Conservation (phyloP, 2,113 vertebrate genomes). For the Ondatra zibethicus region DNA sequence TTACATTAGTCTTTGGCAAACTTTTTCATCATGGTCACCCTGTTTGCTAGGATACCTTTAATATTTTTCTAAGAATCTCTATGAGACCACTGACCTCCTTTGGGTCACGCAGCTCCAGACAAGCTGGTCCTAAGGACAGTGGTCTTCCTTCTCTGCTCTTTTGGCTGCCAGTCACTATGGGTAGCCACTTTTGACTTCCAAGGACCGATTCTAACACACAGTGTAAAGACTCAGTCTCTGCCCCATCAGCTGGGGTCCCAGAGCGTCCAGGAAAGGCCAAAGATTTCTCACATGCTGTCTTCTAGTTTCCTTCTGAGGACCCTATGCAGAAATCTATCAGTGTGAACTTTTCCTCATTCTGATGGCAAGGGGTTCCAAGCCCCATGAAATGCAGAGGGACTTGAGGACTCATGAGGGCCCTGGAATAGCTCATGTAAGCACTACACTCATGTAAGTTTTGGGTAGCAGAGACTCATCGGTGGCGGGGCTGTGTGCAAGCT, state of each 20-base stretch:
- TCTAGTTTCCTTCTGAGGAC: neutral
- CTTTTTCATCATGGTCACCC: neutral
- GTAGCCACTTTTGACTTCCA: neutral
- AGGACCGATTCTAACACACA: fast-evolving
- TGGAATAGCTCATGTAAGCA: neutral
- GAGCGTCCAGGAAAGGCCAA: neutral
- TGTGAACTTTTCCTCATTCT: neutral
- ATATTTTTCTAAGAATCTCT: neutral
- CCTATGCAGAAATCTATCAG: too few species aligned
- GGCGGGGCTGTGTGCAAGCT: neutral
- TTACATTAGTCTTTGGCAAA: neutral
- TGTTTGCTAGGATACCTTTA: neutral
- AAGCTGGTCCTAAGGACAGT: neutral
- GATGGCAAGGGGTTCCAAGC: neutral
- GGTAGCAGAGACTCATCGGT: neutral
- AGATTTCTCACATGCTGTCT: fast-evolving
- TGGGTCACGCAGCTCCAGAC: neutral
- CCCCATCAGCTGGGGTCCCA: neutral
- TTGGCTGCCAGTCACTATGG: neutral
- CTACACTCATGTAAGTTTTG: too few species aligned
- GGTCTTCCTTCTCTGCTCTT: too few species aligned
- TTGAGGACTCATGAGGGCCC: neutral
- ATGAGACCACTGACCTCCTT: neutral
- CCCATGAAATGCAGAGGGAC: neutral
- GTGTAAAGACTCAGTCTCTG: neutral